Evolutionary conservation across 2,888 invertebrate genomes (phyloP).

Genomic region (Drosophila neoperkinsi): DNA sequence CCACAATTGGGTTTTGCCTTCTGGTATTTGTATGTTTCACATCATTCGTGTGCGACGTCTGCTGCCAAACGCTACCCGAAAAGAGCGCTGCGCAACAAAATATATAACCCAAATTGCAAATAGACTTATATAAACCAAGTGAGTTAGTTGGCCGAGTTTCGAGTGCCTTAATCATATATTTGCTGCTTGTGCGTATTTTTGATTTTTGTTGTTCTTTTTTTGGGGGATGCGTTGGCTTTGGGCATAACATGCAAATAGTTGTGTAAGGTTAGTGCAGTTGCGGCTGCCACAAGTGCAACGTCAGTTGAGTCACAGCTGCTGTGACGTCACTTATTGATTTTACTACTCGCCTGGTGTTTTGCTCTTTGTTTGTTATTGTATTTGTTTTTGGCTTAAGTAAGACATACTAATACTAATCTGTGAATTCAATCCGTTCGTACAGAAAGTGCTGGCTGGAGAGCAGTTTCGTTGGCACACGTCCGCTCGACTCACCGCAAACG

Average conservation of each 20-base stretch:
- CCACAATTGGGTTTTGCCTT: constrained; percentile 44
- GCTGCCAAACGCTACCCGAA: constrained; percentile 41
- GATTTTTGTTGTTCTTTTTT: not conserved
- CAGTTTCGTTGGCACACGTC: constrained; percentile 94
- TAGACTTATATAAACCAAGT: constrained; percentile 18
- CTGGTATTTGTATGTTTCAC: constrained; percentile 34
- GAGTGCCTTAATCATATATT: not conserved
- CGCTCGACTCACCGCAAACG: constrained; percentile 94
- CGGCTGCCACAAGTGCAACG: constrained; percentile 52
- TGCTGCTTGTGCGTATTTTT: not conserved
- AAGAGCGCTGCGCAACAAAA: constrained; percentile 17
- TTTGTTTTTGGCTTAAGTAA: not conserved
- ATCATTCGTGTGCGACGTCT: constrained; percentile 60
- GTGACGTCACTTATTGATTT: constrained; percentile 68
- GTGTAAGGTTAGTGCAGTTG: constrained; percentile 54
- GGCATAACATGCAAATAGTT: constrained; percentile 41
- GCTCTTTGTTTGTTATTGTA: constrained; percentile 4
- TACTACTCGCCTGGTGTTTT: constrained; percentile 51
- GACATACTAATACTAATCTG: constrained; percentile 1
- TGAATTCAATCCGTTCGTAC: constrained; percentile 3
- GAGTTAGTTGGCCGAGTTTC: constrained; percentile 1
- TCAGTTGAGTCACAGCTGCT: constrained; percentile 41
- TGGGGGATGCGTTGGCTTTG: not conserved
- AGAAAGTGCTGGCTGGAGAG: constrained; percentile 95
- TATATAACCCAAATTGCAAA: not conserved